Conservation (phyloP, 2,888 invertebrate genomes). For the Rhagonycha lutea region DNA sequence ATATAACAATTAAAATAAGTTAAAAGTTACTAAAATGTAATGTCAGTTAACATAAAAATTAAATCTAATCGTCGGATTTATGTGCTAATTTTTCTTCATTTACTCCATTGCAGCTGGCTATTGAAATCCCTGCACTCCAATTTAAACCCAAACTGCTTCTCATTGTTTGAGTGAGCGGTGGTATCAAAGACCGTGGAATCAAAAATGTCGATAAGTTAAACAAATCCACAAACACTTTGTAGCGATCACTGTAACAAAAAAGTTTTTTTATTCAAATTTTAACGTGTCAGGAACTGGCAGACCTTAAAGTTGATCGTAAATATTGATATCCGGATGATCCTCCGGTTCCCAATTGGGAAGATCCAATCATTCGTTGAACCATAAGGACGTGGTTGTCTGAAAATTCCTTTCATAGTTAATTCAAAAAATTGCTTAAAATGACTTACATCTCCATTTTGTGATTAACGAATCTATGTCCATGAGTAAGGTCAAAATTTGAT, state of each 20-base stretch:
- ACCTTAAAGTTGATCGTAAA: slow-evolving; percentile 94
- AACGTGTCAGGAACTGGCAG: slow-evolving; percentile 29
- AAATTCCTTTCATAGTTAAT: slow-evolving; percentile 36
- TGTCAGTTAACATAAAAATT: background rate
- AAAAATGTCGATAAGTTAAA: slow-evolving; percentile 97
- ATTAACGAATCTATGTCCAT: slow-evolving; percentile 98
- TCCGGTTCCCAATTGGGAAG: slow-evolving; percentile 93
- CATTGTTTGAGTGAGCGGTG: slow-evolving; percentile 84
- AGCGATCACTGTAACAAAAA: slow-evolving; percentile 81
- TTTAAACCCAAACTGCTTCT: slow-evolving; percentile 67
- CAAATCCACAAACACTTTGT: slow-evolving; percentile 96
- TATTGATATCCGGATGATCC: slow-evolving; percentile 99
- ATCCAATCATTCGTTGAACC: slow-evolving; percentile 99
- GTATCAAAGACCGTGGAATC: slow-evolving; percentile 89
- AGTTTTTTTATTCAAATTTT: background rate
- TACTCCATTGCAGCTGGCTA: slow-evolving; percentile 6
- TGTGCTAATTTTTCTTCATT: background rate
- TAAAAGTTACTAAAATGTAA: background rate
- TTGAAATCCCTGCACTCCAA: background rate
- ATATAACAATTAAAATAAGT: background rate
- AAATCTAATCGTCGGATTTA: background rate
- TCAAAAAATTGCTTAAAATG: background rate
- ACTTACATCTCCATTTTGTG: slow-evolving; percentile 98
- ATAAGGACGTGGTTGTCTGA: slow-evolving; percentile 97
- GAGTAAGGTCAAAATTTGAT: slow-evolving; percentile 89